phyloP scores from a whole-genome alignment of 2,113 vertebrate species.

The Regulus satrapa region DNA sequence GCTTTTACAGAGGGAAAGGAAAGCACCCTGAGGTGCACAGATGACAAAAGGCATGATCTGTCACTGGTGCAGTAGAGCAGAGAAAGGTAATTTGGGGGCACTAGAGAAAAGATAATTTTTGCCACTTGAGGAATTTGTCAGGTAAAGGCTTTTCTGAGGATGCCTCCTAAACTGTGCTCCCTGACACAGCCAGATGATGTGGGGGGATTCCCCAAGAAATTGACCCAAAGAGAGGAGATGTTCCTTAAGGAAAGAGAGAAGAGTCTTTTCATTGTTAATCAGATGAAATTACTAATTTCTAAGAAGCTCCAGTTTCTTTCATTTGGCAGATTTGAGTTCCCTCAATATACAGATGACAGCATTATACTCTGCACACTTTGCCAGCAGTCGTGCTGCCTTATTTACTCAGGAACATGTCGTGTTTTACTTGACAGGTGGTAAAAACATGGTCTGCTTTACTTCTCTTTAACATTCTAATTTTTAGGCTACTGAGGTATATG shows the following conservation, averaged over 20 bases:
- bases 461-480: neutral
- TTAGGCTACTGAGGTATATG: neutral
- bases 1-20: neutral
- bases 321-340: neutral
- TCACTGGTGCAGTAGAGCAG: neutral
- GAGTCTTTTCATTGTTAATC: neutral
- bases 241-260: neutral
- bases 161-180: neutral
- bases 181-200: neutral
- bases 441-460: conserved; percentile 29
- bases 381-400: conserved; percentile 2
- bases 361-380: neutral
- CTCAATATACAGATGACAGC: neutral
- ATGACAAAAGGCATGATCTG: neutral
- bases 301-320: neutral
- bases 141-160: neutral
- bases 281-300: neutral
- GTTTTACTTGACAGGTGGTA: conserved; percentile 5
- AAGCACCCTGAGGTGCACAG: neutral
- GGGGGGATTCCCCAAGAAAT: neutral
- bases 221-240: neutral
- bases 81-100: neutral
- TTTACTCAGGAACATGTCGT: neutral
- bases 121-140: neutral
- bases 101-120: neutral